Evolutionary conservation across 2,113 vertebrate genomes (phyloP).

Genomic region (Delphinapterus leucas): DNA sequence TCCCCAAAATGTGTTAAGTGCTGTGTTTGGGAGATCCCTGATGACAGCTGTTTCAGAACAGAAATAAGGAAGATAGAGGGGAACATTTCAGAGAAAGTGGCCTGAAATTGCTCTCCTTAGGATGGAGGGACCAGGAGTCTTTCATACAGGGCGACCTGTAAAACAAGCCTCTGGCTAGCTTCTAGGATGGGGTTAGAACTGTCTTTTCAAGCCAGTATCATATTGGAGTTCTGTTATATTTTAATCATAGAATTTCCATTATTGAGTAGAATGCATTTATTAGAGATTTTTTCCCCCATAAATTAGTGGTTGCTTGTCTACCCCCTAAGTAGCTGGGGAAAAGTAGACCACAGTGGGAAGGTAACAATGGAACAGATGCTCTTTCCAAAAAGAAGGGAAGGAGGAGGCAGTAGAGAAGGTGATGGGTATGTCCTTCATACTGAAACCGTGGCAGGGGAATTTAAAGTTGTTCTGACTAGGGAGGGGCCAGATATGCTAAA

Average conservation of each 20-base stretch:
- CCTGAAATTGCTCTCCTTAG: not conserved
- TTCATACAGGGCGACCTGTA: not conserved
- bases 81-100: not conserved
- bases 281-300: not conserved
- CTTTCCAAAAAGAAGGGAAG: not conserved
- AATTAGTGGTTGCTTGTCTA: not conserved
- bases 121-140: not conserved
- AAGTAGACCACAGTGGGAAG: not conserved
- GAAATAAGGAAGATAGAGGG: not conserved
- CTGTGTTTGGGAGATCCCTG: not conserved
- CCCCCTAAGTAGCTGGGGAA: not conserved
- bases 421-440: not conserved
- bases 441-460: not conserved
- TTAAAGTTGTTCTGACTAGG: not conserved
- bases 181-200: not conserved
- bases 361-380: not conserved
- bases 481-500: not conserved
- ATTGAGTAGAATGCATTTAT: not conserved
- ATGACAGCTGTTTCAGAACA: not conserved
- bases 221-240: not conserved
- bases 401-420: not conserved
- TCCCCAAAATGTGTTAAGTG: not conserved
- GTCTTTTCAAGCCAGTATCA: not conserved
- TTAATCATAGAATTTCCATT: not conserved
- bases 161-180: not conserved